Evolutionary conservation across 1,140 invertebrate genomes (phyloP), one percentile per base, ranked within the genome.

Genomic region (Drosophila kepulauana): DNA sequence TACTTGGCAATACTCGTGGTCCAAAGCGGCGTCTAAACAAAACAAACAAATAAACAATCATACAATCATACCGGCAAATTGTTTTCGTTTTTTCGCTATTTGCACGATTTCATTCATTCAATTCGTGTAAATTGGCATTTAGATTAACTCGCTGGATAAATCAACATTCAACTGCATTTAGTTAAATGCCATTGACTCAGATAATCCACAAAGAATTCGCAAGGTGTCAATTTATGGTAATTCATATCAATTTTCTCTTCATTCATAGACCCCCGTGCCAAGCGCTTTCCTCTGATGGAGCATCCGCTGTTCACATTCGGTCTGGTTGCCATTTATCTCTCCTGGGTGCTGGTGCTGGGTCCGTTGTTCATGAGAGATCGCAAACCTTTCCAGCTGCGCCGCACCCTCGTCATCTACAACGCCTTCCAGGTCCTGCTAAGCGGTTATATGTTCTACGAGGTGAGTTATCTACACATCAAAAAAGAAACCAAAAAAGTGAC

Each of bases 261-360:
- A 92, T 75, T 93, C 16, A 41, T 56, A 95, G 98, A 98, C 94
- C 96, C 97, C 2, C 94, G 98, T 76, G 97, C 98, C 30, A 95
- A 95, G 91, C 95, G 97, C 92, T 99, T 98, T 97, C 96, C 97
- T 0, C 93, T 99, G 1, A 98, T 99, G 96, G 95, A 97, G 64
- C 96, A 96, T 33, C 98, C 98, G 0, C 93, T 97, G 52, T 97
- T 97, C 0, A 98, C 98, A 1, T 90, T 98, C 2, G 92, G 95
- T 7, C 96, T 98, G 93, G 97, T 98, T 16, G 91, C 96, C 6
- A 93, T 95, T 3, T 98, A 98, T 89, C 94, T 98, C 0, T 96
- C 96, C 80, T 94, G 96, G 69, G 97, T 98, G 5, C 94, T 97
- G 71, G 94, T 97, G 48, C 92, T 97, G 6, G 98, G 98, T 1